Conservation (phyloP, 2,113 vertebrate species). For the Melanostigma gelatinosum region DNA sequence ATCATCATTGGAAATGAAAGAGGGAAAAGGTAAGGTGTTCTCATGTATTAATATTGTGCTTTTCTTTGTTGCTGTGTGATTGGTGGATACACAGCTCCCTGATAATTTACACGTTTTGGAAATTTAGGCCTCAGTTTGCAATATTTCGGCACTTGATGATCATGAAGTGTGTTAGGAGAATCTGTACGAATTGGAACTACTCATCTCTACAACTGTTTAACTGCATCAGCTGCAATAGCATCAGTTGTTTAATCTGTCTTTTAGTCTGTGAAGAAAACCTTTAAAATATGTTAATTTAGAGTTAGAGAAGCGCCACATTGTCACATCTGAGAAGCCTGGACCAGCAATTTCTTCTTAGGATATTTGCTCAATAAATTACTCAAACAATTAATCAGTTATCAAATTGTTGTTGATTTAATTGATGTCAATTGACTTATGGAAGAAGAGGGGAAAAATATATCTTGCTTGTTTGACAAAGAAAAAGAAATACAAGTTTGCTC, state of each 20-base stretch:
- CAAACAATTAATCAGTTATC: not conserved
- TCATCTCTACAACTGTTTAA: not conserved
- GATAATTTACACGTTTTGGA: not conserved
- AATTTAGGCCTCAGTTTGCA: not conserved
- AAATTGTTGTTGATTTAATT: not conserved
- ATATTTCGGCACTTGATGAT: not conserved
- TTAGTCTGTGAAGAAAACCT: not conserved
- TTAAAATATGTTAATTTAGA: not conserved
- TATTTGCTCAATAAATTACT: not conserved
- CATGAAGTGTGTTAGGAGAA: not conserved
- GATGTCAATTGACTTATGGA: not conserved
- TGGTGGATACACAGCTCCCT: not conserved
- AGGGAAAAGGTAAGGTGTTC: conserved; percentile 63
- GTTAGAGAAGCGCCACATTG: not conserved
- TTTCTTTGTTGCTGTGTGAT: not conserved
- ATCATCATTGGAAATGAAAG: conserved; percentile 61
- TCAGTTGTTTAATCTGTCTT: not conserved
- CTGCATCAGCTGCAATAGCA: not conserved
- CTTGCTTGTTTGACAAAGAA: not conserved
- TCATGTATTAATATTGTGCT: not conserved
- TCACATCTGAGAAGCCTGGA: not conserved
- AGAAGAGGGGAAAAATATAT: not conserved
- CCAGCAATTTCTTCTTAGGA: too few species aligned
- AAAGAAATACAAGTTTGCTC: too few species aligned
- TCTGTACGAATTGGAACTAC: not conserved